Conservation (phyloP, 2,888 invertebrate genomes). For the Tuberolachnus salignus region DNA sequence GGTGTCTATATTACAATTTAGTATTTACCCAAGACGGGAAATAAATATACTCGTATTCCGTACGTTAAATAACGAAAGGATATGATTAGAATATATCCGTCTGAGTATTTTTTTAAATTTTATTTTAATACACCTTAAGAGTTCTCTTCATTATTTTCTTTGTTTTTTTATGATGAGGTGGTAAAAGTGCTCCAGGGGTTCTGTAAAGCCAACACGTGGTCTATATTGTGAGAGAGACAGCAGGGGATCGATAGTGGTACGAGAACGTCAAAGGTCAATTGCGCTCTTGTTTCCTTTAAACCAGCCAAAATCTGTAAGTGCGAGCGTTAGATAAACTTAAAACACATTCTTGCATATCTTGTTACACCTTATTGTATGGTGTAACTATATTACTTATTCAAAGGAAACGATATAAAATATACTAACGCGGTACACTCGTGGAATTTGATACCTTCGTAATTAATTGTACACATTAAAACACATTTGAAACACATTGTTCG, state of each 20-base stretch:
- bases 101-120: too few relatives aligned
- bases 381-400: neutral
- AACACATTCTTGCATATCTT: neutral
- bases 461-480: too few relatives aligned
- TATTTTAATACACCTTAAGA: neutral
- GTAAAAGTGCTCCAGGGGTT: neutral
- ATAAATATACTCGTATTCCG: neutral
- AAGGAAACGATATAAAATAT: too few relatives aligned
- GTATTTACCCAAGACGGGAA: neutral
- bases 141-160: neutral
- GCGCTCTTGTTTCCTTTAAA: neutral
- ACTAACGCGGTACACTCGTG: too few relatives aligned
- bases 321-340: neutral
- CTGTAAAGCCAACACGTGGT: constrained; percentile 32
- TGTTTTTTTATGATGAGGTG: neutral
- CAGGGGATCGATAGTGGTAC: constrained; percentile 19
- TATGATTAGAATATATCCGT: too few relatives aligned
- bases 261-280: constrained; percentile 36
- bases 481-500: too few relatives aligned
- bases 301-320: neutral
- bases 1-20: neutral
- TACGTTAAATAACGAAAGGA: too few relatives aligned
- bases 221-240: neutral
- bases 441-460: too few relatives aligned
- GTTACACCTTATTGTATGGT: neutral